These are phyloP conservation scores for Cotesia glomerata DNA, from an alignment of 1,140 invertebrate genomes.

Conservation along the genomic window DNA sequence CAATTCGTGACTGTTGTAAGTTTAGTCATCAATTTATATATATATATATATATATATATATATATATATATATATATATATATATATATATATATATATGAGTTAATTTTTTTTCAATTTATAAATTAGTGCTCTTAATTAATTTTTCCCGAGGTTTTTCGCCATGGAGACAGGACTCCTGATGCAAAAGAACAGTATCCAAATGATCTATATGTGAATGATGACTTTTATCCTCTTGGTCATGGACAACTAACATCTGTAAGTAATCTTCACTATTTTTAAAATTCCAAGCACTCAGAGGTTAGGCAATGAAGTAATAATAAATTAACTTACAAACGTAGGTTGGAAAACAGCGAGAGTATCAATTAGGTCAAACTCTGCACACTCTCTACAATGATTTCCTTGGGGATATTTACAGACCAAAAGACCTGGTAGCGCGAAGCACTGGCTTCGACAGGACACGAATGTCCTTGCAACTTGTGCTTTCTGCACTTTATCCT, in stretches of 20 bases:
- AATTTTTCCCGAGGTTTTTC: background rate
- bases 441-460: conserved; percentile 66
- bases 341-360: too few relatives aligned
- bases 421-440: conserved; percentile 55
- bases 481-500: conserved; percentile 66
- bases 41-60: too few relatives aligned
- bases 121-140: too few relatives aligned
- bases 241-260: background rate
- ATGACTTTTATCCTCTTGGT: conserved; percentile 2
- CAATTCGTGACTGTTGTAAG: too few relatives aligned
- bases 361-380: conserved; percentile 57
- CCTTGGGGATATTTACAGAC: conserved; percentile 61
- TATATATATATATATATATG: too few relatives aligned
- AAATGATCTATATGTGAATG: background rate
- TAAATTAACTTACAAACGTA: too few relatives aligned
- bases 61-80: too few relatives aligned
- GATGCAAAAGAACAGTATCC: background rate
- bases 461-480: conserved; percentile 67
- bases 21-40: background rate
- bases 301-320: too few relatives aligned
- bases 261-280: background rate
- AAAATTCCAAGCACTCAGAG: too few relatives aligned
- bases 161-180: background rate
- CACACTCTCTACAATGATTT: conserved; percentile 63
- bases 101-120: too few relatives aligned